Evolutionary conservation across 2,888 invertebrate species (phyloP).

Genomic region (Tenthredo scrophulariae): DNA sequence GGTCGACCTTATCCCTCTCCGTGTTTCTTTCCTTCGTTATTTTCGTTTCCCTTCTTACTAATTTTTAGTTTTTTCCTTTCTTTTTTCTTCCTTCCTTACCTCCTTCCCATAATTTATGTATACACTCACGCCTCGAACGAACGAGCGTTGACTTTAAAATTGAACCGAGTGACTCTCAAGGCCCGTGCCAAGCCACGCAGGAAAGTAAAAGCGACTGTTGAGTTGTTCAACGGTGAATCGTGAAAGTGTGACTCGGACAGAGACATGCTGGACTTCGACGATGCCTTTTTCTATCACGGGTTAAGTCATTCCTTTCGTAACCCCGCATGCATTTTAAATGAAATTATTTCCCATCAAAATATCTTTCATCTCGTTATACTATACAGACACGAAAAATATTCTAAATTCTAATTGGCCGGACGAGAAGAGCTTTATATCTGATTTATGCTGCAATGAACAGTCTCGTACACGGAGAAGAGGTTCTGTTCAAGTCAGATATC

Average conservation of each 20-base stretch:
- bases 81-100: not conserved
- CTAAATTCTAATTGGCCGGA: not conserved
- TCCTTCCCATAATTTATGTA: not conserved
- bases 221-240: conserved; percentile 51
- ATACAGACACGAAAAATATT: not conserved
- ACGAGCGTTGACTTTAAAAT: conserved; percentile 36
- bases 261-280: not conserved
- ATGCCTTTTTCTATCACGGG: conserved; percentile 10
- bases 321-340: not conserved
- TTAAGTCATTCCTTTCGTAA: conserved; percentile 27
- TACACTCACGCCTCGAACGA: not conserved
- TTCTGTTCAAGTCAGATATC: not conserved
- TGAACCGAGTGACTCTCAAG: conserved; percentile 15
- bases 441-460: too few species aligned
- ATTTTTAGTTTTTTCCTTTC: not conserved
- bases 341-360: not conserved
- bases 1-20: not conserved
- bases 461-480: not conserved
- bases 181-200: conserved; percentile 51
- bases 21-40: not conserved
- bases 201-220: conserved; percentile 49
- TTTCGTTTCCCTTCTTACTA: not conserved
- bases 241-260: conserved; percentile 51
- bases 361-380: not conserved
- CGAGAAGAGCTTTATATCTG: too few species aligned